These are phyloP conservation scores for Nansenia antarctica DNA, from an alignment of 2,113 vertebrate genomes.

Conservation along the genomic window DNA sequence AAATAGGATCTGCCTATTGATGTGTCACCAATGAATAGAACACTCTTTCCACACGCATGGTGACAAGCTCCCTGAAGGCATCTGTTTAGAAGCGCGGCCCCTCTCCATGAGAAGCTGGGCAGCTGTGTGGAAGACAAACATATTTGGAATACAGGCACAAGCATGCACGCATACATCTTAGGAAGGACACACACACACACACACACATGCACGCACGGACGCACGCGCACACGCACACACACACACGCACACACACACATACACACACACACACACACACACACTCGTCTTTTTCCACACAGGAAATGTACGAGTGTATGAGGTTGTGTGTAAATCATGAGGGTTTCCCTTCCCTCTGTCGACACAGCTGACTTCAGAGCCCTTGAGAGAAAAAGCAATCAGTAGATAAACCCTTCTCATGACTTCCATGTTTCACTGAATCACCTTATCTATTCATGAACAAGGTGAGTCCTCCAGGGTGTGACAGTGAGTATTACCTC, in stretches of 20 bases:
- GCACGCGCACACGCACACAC: neutral
- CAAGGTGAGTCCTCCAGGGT: too few relatives aligned
- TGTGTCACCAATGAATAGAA: slow-evolving; percentile 12
- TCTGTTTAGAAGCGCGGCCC: neutral
- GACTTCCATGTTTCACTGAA: too few relatives aligned
- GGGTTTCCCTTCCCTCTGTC: too few relatives aligned
- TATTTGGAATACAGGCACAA: neutral
- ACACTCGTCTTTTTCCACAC: too few relatives aligned
- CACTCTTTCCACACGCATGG: slow-evolving; percentile 4
- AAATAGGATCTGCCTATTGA: neutral
- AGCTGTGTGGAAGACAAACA: neutral
- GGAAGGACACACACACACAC: neutral
- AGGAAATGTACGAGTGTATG: too few relatives aligned
- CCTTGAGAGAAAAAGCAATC: too few relatives aligned
- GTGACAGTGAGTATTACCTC: too few relatives aligned
- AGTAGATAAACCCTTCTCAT: too few relatives aligned
- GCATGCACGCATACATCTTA: too few relatives aligned
- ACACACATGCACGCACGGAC: slow-evolving; percentile 12
- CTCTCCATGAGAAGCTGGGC: neutral
- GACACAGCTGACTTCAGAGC: too few relatives aligned
- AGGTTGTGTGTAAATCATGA: too few relatives aligned
- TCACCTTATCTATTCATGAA: too few relatives aligned
- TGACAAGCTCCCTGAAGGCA: neutral
- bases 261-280: slow-evolving; percentile 2
- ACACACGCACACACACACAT: neutral